Conservation (phyloP, 2,113 vertebrate genomes). For the Mustela nigripes region DNA sequence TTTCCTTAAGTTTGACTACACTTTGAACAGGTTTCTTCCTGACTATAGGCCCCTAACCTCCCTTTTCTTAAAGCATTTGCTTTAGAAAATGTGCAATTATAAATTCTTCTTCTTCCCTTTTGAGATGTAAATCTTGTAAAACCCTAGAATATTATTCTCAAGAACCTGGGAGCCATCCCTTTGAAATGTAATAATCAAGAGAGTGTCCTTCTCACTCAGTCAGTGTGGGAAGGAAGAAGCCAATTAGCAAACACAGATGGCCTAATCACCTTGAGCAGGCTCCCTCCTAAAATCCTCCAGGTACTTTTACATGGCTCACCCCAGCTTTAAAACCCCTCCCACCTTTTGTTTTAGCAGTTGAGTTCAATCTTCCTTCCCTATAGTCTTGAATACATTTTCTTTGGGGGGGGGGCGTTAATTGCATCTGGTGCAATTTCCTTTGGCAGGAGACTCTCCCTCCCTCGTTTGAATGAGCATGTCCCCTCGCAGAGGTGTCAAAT, state of each 20-base stretch:
- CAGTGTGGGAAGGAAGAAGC: background rate
- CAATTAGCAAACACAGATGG: conserved; percentile 48
- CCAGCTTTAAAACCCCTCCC: background rate
- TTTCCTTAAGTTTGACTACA: background rate
- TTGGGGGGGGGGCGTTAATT: background rate
- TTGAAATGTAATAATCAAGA: conserved; percentile 36
- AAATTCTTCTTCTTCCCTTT: background rate
- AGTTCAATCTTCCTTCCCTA: background rate
- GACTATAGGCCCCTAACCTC: background rate
- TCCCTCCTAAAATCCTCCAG: background rate
- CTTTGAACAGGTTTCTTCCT: background rate
- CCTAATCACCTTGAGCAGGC: background rate
- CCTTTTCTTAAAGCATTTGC: background rate
- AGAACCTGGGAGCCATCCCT: background rate
- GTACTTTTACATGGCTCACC: background rate
- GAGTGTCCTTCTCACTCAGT: background rate
- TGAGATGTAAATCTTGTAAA: conserved; percentile 34
- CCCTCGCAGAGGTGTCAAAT: background rate
- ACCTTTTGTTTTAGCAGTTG: background rate
- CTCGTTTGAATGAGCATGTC: background rate
- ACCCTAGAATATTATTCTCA: background rate
- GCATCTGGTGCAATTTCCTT: background rate
- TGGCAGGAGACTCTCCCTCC: background rate
- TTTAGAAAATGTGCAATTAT: background rate
- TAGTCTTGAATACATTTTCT: background rate